A percentile compares a stretch with the other conserved stretches of the same genome.
These are phyloP conservation scores for Caenorhabditis sinica DNA, from an alignment of 2,888 invertebrate genomes.

Conservation along the genomic window DNA sequence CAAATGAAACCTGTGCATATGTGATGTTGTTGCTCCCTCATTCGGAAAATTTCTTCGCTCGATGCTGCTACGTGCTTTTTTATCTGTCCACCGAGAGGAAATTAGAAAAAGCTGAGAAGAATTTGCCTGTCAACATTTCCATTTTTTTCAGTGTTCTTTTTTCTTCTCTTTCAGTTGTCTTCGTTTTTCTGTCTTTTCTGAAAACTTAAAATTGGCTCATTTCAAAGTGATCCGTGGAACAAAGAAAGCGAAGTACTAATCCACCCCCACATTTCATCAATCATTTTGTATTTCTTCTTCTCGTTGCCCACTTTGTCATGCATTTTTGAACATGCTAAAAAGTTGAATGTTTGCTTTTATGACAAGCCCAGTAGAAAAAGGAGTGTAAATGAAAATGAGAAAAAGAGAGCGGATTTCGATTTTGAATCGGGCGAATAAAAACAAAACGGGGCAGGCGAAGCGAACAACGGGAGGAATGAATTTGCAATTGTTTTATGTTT, in stretches of 20 bases:
- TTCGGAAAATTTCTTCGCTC: neutral
- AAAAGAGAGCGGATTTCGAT: conserved; percentile 19
- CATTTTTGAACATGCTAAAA: conserved; percentile 46
- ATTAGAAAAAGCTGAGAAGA: neutral
- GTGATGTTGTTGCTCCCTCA: conserved; percentile 5
- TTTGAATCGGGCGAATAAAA: conserved; percentile 43
- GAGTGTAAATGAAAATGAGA: neutral
- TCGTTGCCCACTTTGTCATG: conserved; percentile 5
- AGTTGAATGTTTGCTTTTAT: conserved; percentile 48
- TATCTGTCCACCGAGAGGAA: neutral
- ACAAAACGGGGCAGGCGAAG: conserved; percentile 6
- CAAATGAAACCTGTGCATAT: conserved; percentile 18
- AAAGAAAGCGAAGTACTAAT: conserved; percentile 6
- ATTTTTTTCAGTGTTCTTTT: neutral
- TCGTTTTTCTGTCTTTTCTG: neutral
- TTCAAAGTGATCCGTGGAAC: neutral
- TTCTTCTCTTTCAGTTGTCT: neutral
- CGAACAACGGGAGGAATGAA: conserved; percentile 24
- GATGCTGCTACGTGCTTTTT: neutral
- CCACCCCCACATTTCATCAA: conserved; percentile 41
- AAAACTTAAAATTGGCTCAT: conserved; percentile 1
- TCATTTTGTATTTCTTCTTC: conserved; percentile 29
- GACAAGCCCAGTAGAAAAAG: neutral
- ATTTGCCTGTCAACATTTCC: conserved; percentile 25
- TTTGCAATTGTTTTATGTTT: conserved; percentile 61